Evolutionary conservation across 1,140 invertebrate genomes (phyloP), one percentile per base, ranked within the genome.

Genomic region (Cheumatopsyche charites): DNA sequence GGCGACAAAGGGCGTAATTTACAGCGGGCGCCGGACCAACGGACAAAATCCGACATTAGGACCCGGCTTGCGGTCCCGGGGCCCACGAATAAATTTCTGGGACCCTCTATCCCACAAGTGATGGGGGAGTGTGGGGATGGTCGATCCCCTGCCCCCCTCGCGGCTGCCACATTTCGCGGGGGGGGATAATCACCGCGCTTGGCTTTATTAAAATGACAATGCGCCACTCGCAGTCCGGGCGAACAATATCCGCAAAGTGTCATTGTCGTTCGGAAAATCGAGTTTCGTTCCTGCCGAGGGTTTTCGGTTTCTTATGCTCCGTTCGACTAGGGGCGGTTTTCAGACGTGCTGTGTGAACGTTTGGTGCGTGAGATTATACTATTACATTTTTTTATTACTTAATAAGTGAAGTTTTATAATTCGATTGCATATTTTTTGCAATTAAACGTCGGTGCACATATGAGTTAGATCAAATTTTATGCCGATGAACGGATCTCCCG

Each of bases 221-320:
- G 73, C 73, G 73, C 73, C 62, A 72, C 73, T 75, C 72, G 73
- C 70, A 75, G 70, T 41, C 61, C 29, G 70, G 73, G 70, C 70
- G 72, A 75, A 75, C 73, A 75, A 75, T 75, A 75, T 75, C 73
- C 73, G 73, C 73, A 75, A 75, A 75, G 73, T 75, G 73, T 75
- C 73, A 75, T 69, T 72, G 73, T 75, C 67, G 72, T 75, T 75
- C 72, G 68, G 70, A 72, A 75, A 75, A 72, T 75, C 73, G 69
- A 70, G 55, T 23, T 3, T 52, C 49, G 49, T 52, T 19, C 25
- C 25, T 11, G 47, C n/a, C n/a, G n/a, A n/a, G n/a, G n/a, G n/a
- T n/a, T n/a, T n/a, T n/a, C n/a, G n/a, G n/a, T n/a, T n/a, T n/a
- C n/a, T n/a, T n/a, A n/a, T n/a, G n/a, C n/a, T n/a, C n/a, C n/a